A percentile compares a stretch with the other conserved stretches of the same genome.
Conservation (phyloP, 2,113 vertebrate genomes). For the Clarias macrocephalus region DNA sequence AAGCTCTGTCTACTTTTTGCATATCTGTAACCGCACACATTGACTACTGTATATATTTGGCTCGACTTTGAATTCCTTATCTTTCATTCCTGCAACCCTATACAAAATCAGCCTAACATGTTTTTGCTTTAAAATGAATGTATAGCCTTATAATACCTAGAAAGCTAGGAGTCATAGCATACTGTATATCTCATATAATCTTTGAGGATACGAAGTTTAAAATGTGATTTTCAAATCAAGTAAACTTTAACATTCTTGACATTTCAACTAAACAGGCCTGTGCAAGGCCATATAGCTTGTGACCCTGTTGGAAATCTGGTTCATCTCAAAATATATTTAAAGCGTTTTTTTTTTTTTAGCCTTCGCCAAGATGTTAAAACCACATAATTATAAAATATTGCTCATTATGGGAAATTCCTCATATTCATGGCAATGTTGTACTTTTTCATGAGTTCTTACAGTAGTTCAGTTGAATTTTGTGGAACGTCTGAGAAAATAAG, state of each 20-base stretch:
- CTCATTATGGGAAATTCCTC: background rate
- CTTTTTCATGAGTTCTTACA: background rate
- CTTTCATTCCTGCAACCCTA: background rate
- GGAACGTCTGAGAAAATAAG: background rate
- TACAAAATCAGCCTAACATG: background rate
- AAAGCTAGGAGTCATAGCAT: background rate
- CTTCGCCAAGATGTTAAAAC: background rate
- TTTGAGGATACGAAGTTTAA: background rate
- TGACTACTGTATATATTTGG: background rate
- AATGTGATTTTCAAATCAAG: background rate
- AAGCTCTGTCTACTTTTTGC: no score
- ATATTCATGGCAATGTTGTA: background rate
- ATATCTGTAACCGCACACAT: no score
- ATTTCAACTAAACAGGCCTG: background rate
- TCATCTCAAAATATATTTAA: background rate
- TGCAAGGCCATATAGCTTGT: background rate
- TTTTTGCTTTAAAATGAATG: background rate
- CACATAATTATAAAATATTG: background rate
- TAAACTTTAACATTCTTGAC: background rate
- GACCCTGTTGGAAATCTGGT: background rate
- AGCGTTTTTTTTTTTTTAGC: background rate
- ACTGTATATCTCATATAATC: no score
- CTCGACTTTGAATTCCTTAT: background rate
- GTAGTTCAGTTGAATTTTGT: no score
- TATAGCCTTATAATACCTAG: background rate